Evolutionary conservation across 2,888 invertebrate species (phyloP), one percentile per base, ranked within the genome.

Genomic region (Melipona bicolor): DNA sequence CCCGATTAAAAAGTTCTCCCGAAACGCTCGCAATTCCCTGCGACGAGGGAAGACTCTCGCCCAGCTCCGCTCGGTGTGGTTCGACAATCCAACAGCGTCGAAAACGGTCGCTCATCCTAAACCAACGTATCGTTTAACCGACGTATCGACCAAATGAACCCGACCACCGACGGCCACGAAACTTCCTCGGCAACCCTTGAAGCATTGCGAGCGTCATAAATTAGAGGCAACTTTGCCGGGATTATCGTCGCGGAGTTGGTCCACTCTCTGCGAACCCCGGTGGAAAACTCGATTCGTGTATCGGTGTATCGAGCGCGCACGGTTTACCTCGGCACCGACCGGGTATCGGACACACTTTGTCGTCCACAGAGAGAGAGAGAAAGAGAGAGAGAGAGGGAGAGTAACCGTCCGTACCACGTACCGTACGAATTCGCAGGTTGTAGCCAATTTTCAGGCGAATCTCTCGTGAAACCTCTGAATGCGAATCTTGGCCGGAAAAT

Each of bases 401-500:
- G 62, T 65, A 61, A 36, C 65, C 24, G 27, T 21, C 21, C 74
- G n/a, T 61, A 79, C 68, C 68, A 24, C n/a, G n/a, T n/a, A n/a
- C n/a, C 36, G 36, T 17, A 52, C 49, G 78, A 79, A 72, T 81
- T 87, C 87, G 86, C 67, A 68, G 59, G 71, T 59, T 32, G 21
- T 19, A 54, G 17, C 5, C 19, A 88, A 56, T n/a, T 84, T 91
- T 89, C 87, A 89, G 84, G 86, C 88, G 87, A 79, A 59, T 79
- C 85, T 87, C 89, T 87, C 84, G 9, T 79, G 87, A 84, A 85
- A 87, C 84, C 88, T 83, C 88, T 91, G 36, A 36, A 9, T 36
- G 36, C 87, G 89, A 90, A 91, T 91, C 87, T 91, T 90, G 84
- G 88, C 13, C 36, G 77, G 83, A 87, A 88, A 89, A 90, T 90